Evolutionary conservation across 2,888 invertebrate genomes (phyloP), one percentile per base, ranked within the genome.

Genomic region (Thymelicus acteon): DNA sequence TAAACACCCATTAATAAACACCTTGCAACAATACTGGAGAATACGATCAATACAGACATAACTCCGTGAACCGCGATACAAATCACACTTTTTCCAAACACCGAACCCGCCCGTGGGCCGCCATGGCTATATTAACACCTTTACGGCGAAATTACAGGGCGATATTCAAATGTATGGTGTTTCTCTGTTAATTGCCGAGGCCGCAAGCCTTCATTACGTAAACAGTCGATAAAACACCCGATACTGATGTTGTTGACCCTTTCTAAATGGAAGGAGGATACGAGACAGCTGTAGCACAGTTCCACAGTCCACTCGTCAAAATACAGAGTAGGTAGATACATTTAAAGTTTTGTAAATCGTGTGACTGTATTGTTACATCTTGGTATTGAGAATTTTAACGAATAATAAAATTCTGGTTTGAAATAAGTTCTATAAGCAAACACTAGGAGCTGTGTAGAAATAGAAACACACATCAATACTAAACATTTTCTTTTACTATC

Each of bases 71-170:
- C 7, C 8, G 40, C 61, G 71, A 73, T 73, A 73, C 54, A 60
- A 63, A 73, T 73, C 72, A 62, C 61, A 69, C 31, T 70, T 60
- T 63, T 65, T 60, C 64, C 57, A 73, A 69, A 72, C 71, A 69
- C 61, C 15, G 61, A 52, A 54, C n/a, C 31, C 48, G 52, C 70
- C 58, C 60, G 72, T 74, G 73, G 64, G 72, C 69, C 60, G 63
- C 68, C 63, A 70, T 72, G 72, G 72, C 58, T 71, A 72, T 73
- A 77, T 77, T 78, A 79, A 80, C 80, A 80, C 80, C 79, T 80
- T 79, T 63, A 74, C 72, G 68, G 73, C 71, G 71, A 80, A 80
- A 80, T 80, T 80, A 79, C 79, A 79, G 79, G 75, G 73, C 73
- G 66, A 75, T 77, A 77, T 77, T 77, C 77, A 75, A 79, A 80